Conservation (phyloP, 2,113 vertebrate genomes). For the Hoplias malabaricus region DNA sequence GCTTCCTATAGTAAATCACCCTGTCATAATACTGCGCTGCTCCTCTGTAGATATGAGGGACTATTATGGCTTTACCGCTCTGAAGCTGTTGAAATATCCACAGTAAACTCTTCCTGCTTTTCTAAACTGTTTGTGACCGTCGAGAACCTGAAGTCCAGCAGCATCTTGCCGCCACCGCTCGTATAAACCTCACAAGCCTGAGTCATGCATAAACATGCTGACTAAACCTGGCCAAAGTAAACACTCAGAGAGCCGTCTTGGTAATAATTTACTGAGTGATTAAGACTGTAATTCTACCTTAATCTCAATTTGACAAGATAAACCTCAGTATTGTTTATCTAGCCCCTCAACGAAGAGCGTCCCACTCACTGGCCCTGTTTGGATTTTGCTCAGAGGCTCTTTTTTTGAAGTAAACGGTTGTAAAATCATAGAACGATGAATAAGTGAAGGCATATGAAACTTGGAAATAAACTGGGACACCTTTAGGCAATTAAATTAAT, state of each 20-base stretch:
- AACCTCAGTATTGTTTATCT: neutral
- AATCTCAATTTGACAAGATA: neutral
- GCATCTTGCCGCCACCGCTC: neutral
- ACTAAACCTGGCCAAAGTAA: slow-evolving; percentile 20
- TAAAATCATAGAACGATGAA: no score
- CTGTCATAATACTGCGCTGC: neutral
- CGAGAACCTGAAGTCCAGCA: neutral
- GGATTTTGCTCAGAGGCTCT: neutral
- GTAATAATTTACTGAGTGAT: neutral
- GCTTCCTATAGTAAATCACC: slow-evolving; percentile 28
- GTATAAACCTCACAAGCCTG: neutral
- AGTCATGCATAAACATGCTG: slow-evolving; percentile 22
- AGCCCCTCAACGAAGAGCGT: no score
- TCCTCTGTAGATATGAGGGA: neutral
- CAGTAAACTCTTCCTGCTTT: neutral
- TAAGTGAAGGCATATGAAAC: no score
- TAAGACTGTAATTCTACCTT: neutral
- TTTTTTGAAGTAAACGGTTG: no score
- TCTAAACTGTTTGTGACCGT: slow-evolving; percentile 7
- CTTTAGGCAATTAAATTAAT: no score
- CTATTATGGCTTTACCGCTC: neutral
- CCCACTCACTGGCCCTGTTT: no score
- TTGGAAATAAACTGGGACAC: no score
- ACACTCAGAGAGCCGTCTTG: neutral
- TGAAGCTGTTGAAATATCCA: slow-evolving; percentile 1